A percentile compares a stretch with the other conserved stretches of the same genome.
phyloP scores from a whole-genome alignment of 2,797 vertebrate species.

The Adelosebastes latens region DNA sequence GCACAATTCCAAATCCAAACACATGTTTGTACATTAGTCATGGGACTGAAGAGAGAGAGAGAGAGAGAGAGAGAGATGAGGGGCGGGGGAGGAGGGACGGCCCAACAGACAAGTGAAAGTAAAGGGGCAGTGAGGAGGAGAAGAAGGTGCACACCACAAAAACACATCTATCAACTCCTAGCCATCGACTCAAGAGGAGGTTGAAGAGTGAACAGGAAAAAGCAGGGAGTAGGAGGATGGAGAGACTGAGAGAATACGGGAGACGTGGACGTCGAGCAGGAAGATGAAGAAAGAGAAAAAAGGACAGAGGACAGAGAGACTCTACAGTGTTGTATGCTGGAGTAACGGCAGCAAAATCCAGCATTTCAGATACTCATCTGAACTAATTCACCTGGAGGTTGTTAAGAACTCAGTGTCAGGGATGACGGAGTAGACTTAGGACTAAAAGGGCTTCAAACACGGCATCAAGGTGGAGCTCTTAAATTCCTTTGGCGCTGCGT shows the following conservation, averaged over 20 bases:
- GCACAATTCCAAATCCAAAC: neutral
- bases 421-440: neutral
- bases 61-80: conserved; percentile 49
- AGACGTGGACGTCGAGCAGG: conserved; percentile 7
- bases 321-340: neutral
- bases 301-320: neutral
- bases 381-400: neutral
- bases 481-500: neutral
- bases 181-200: conserved; percentile 14
- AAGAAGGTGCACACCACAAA: conserved; percentile 31
- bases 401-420: neutral
- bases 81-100: conserved; percentile 30
- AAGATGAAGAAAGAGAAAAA: conserved; percentile 24
- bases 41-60: conserved; percentile 32
- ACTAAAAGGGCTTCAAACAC: neutral
- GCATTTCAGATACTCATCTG: neutral
- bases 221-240: conserved; percentile 3
- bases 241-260: conserved; percentile 11
- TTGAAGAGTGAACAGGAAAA: conserved; percentile 7
- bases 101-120: conserved; percentile 60
- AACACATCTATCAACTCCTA: conserved; percentile 27
- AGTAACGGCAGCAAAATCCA: neutral
- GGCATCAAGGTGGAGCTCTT: neutral
- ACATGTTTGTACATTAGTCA: neutral
- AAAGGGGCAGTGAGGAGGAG: conserved; percentile 27